These are phyloP conservation scores for Vidua macroura DNA, from an alignment of 2,113 vertebrate genomes.

Conservation along the genomic window DNA sequence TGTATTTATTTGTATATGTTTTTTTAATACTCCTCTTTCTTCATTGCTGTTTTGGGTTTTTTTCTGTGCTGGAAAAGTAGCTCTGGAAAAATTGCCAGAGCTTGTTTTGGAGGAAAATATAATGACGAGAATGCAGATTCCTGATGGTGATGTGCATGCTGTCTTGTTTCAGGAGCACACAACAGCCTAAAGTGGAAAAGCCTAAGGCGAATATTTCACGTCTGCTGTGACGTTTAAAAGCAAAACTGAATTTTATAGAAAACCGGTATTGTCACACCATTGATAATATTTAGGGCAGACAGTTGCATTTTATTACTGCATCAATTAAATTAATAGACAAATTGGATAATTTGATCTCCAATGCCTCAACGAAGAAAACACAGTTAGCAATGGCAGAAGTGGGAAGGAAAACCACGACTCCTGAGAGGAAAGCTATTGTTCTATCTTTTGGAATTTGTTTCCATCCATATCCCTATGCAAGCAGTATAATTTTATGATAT, in stretches of 20 bases:
- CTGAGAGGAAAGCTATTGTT: not conserved
- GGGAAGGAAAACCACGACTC: not conserved
- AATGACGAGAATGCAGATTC: not conserved
- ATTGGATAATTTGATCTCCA: not conserved
- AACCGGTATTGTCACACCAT: not conserved
- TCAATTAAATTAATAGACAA: not conserved
- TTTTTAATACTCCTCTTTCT: not conserved
- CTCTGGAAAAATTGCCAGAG: not conserved
- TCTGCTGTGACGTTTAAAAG: not conserved
- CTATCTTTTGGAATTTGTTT: not conserved
- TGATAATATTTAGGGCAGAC: not conserved
- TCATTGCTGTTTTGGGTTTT: not conserved
- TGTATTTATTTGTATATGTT: accelerated
- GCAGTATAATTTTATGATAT: not conserved
- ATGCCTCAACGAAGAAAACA: not conserved
- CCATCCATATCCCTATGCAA: not conserved
- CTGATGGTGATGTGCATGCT: not conserved
- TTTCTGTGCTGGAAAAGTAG: not conserved
- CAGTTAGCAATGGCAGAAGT: not conserved
- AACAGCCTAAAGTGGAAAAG: not conserved
- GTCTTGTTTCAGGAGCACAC: not conserved
- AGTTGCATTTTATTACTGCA: not conserved
- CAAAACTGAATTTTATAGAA: not conserved
- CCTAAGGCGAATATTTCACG: not conserved
- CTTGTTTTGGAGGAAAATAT: not conserved